Conservation (phyloP, 2,797 vertebrate genomes). For the Florisuga fusca region DNA sequence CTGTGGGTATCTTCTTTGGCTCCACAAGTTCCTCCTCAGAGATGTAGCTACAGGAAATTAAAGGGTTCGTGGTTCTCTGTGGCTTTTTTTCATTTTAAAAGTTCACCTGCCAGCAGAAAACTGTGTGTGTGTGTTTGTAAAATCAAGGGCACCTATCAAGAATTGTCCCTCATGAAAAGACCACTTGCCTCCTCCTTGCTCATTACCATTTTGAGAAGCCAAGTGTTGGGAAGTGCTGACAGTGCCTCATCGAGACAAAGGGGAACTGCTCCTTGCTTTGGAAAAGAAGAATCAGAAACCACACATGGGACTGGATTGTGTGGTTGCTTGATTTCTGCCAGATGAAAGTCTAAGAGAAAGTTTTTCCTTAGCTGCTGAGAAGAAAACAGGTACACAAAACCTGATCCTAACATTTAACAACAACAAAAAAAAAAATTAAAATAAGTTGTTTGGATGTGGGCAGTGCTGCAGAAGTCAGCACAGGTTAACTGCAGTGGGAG, state of each 20-base stretch:
- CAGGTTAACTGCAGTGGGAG: too few species aligned
- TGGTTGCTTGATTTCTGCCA: not conserved
- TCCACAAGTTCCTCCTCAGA: not conserved
- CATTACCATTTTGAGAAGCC: not conserved
- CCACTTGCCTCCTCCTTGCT: not conserved
- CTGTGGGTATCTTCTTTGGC: not conserved
- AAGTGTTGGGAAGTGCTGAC: accelerated
- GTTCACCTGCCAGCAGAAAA: not conserved
- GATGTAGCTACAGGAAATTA: not conserved
- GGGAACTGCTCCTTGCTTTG: not conserved
- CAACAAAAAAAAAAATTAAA: too few species aligned
- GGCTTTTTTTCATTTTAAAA: not conserved
- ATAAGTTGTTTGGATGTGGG: too few species aligned
- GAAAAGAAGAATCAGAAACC: not conserved
- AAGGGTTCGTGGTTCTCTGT: not conserved
- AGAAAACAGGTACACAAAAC: not conserved
- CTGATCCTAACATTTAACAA: not conserved
- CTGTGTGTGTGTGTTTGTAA: not conserved
- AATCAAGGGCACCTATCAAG: not conserved
- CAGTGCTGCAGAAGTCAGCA: too few species aligned
- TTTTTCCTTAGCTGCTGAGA: not conserved
- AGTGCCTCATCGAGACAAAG: accelerated
- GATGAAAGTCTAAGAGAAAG: not conserved
- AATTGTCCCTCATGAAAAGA: not conserved
- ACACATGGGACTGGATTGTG: not conserved